Evolutionary conservation across 1,140 invertebrate species (phyloP).

Genomic region (Steinernema feltiae): DNA sequence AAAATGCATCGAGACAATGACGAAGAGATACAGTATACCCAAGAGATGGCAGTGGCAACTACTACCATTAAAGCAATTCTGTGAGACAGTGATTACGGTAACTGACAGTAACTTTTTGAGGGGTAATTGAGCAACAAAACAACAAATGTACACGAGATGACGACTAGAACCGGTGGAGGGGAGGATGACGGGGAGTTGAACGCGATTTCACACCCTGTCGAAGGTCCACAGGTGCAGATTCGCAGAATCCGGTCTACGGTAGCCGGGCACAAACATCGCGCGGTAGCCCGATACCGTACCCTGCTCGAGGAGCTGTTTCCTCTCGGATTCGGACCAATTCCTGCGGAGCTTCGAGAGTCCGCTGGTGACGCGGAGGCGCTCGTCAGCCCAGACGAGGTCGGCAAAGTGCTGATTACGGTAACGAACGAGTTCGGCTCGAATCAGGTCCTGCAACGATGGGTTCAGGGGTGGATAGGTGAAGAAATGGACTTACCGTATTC

Average conservation of each 20-base stretch:
- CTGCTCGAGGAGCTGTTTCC: background rate
- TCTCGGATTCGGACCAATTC: background rate
- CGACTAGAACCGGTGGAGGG: background rate
- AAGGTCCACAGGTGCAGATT: conserved; percentile 5
- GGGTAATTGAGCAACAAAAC: background rate
- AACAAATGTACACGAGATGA: conserved; percentile 9
- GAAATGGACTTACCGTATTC: background rate
- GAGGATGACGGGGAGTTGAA: background rate
- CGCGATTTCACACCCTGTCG: background rate
- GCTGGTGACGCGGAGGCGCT: background rate
- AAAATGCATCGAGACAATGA: background rate
- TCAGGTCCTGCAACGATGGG: background rate
- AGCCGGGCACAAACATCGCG: background rate
- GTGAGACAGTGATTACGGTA: background rate
- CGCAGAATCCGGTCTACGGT: background rate
- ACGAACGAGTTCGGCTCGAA: background rate
- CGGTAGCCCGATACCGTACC: background rate
- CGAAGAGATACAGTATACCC: conserved; percentile 10
- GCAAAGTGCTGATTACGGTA: background rate
- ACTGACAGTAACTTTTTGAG: background rate
- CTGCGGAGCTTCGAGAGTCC: background rate
- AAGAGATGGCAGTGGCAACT: background rate
- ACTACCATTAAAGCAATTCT: background rate
- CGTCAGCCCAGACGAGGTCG: background rate
- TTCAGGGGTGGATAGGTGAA: background rate